Conservation (phyloP, 2,888 invertebrate species). For the Drosophila mayaguana region DNA sequence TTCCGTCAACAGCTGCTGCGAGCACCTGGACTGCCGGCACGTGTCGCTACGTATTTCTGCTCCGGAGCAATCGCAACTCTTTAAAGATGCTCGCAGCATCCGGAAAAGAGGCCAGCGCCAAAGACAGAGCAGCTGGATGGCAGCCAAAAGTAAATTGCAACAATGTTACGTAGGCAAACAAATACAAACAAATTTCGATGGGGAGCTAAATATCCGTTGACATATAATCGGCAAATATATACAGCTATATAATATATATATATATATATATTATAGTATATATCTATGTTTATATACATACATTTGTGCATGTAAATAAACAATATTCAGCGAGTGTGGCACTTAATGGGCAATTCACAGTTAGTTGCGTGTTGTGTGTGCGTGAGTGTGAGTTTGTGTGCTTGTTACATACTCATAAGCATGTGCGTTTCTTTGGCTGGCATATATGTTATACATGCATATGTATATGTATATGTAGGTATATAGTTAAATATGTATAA, state of each 20-base stretch:
- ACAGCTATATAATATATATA: too few relatives aligned
- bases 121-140: slow-evolving; percentile 9
- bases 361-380: slow-evolving; percentile 7
- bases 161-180: slow-evolving; percentile 16
- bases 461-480: neutral
- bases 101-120: neutral
- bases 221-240: neutral
- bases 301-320: slow-evolving; percentile 26
- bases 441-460: neutral
- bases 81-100: slow-evolving; percentile 2
- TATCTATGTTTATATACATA: neutral
- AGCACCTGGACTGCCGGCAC: slow-evolving; percentile 15
- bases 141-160: slow-evolving; percentile 19
- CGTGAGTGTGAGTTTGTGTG: neutral
- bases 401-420: slow-evolving; percentile 16
- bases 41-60: neutral
- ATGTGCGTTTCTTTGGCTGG: slow-evolving; percentile 17
- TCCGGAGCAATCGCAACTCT: neutral
- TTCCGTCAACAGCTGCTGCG: neutral
- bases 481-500: slow-evolving; percentile 7
- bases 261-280: neutral
- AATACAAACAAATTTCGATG: slow-evolving; percentile 4
- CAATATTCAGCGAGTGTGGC: slow-evolving; percentile 23
- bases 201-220: neutral
- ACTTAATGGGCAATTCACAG: slow-evolving; percentile 26